These are phyloP conservation scores for Glaucomys volans DNA, from an alignment of 2,113 vertebrate genomes.

Conservation along the genomic window DNA sequence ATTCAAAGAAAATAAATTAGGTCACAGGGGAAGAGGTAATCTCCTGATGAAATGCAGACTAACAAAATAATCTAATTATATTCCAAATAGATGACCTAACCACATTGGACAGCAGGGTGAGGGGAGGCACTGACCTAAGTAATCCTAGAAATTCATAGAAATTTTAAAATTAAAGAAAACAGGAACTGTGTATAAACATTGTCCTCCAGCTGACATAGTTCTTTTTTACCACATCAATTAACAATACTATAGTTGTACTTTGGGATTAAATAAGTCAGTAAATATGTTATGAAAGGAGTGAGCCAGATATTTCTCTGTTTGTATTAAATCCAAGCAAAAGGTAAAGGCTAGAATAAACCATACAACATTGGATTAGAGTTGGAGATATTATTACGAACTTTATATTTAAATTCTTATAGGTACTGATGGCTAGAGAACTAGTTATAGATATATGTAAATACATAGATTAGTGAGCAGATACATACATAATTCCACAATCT, in stretches of 20 bases:
- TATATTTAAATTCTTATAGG: background rate
- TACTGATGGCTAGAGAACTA: background rate
- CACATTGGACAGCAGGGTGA: background rate
- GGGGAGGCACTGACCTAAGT: background rate
- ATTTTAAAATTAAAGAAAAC: background rate
- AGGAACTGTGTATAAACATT: background rate
- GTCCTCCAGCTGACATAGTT: background rate
- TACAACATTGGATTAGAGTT: background rate
- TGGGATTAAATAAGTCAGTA: background rate
- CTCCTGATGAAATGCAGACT: background rate
- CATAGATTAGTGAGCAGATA: background rate
- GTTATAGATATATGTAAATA: background rate
- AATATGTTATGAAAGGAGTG: background rate
- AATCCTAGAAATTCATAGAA: background rate
- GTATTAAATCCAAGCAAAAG: background rate
- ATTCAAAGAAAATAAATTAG: background rate
- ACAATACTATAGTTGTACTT: background rate
- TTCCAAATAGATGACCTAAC: background rate
- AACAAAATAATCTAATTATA: background rate
- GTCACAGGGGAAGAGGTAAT: background rate
- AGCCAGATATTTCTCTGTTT: background rate
- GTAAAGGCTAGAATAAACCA: background rate
- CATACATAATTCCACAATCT: background rate
- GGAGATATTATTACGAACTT: background rate
- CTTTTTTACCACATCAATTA: background rate